These are phyloP conservation scores for Silurus glanis DNA, from an alignment of 2,113 vertebrate species.

Conservation along the genomic window DNA sequence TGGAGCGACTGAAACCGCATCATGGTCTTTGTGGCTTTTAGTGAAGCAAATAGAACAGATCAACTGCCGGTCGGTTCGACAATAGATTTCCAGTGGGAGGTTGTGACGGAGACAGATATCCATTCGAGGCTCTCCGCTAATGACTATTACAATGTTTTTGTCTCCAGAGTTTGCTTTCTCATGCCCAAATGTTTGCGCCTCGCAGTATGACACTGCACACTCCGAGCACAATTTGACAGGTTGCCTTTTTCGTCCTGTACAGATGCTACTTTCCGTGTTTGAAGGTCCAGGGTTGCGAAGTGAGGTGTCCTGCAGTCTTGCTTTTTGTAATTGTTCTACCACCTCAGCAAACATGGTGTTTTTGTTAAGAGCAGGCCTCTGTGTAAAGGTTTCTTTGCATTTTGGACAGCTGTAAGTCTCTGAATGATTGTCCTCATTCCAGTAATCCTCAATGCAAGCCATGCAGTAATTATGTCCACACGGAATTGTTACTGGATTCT, in stretches of 20 bases:
- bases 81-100: constrained; percentile 20
- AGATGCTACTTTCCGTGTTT: constrained; percentile 66
- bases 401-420: constrained; percentile 70
- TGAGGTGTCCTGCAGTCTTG: constrained; percentile 53
- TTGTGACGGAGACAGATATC: constrained; percentile 37
- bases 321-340: constrained; percentile 69
- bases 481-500: constrained; percentile 75
- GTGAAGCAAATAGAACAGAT: constrained; percentile 29
- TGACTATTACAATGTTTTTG: constrained; percentile 27
- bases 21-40: constrained; percentile 31
- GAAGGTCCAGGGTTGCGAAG: neutral
- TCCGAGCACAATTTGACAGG: constrained; percentile 6
- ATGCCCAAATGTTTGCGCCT: neutral
- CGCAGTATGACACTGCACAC: neutral
- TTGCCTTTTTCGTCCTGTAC: constrained; percentile 54
- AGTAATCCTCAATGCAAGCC: constrained; percentile 67
- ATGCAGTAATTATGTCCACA: constrained; percentile 81
- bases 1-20: neutral
- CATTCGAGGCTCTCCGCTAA: constrained; percentile 2
- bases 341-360: constrained; percentile 77
- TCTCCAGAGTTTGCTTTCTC: neutral
- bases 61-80: constrained; percentile 33
- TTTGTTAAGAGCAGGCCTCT: constrained; percentile 72
- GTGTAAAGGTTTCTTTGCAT: constrained; percentile 74
- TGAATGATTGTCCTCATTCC: constrained; percentile 57